Percentiles rank a stretch among this genome's conserved stretches.
phyloP scores from a whole-genome alignment of 1,140 invertebrate species.

The Grapholita molesta region DNA sequence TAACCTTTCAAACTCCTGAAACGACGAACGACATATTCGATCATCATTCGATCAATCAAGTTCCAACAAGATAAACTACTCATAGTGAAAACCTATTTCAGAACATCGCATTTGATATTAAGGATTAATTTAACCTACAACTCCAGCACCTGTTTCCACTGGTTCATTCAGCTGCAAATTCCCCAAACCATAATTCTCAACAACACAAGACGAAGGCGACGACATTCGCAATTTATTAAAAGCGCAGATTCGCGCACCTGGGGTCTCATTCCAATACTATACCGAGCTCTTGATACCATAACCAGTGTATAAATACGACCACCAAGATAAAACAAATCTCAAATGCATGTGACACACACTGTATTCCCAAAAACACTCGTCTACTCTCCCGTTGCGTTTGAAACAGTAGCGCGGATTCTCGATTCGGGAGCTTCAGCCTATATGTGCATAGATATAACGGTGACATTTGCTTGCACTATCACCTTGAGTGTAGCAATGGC shows the following conservation, averaged over 20 bases:
- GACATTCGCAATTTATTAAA: conserved; percentile 13
- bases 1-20: too few species aligned
- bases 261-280: neutral
- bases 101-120: neutral
- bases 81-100: neutral
- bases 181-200: conserved; percentile 7
- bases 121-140: neutral
- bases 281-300: neutral
- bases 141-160: conserved; percentile 1
- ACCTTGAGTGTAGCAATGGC: conserved; percentile 41
- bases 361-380: neutral
- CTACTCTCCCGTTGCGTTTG: neutral
- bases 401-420: neutral
- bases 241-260: conserved; percentile 1
- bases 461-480: conserved; percentile 25
- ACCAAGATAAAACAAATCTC: too few species aligned
- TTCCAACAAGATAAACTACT: neutral
- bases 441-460: neutral
- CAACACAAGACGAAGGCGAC: neutral
- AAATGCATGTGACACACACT: too few species aligned
- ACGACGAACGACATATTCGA: too few species aligned
- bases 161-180: conserved; percentile 2
- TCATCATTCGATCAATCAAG: too few species aligned
- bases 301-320: too few species aligned
- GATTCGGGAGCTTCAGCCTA: neutral